phyloP scores from a whole-genome alignment of 2,888 invertebrate species.

The Netelia inedita region DNA sequence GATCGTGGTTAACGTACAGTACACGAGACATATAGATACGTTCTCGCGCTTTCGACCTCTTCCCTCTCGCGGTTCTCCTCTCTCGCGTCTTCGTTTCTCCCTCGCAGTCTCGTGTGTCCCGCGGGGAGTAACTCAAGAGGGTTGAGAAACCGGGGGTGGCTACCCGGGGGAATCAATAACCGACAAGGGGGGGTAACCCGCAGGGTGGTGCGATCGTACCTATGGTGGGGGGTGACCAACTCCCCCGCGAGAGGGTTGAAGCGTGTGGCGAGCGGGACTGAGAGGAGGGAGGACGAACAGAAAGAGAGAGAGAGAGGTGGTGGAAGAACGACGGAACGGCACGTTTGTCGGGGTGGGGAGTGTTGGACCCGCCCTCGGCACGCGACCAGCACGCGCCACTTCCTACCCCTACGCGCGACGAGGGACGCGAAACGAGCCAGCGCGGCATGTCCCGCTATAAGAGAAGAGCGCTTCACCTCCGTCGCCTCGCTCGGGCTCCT shows the following conservation, averaged over 20 bases:
- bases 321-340: constrained; percentile 68
- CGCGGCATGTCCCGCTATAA: constrained; percentile 55
- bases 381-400: constrained; percentile 83
- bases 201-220: constrained; percentile 71
- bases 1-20: neutral
- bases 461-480: constrained; percentile 53
- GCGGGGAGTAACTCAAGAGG: constrained; percentile 46
- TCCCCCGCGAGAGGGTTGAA: constrained; percentile 50
- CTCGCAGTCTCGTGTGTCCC: constrained; percentile 2
- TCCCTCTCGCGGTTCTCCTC: constrained; percentile 45
- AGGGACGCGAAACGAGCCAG: constrained; percentile 50
- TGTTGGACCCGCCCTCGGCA: constrained; percentile 83
- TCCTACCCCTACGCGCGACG: constrained; percentile 63
- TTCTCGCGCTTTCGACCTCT: constrained; percentile 47
- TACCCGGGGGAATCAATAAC: constrained; percentile 85
- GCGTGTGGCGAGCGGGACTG: constrained; percentile 61
- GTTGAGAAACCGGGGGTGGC: constrained; percentile 75
- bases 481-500: constrained; percentile 33
- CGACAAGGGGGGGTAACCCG: constrained; percentile 80
- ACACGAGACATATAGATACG: neutral
- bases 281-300: neutral
- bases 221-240: constrained; percentile 54
- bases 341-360: constrained; percentile 73
- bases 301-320: constrained; percentile 44
- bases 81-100: constrained; percentile 2